Evolutionary conservation across 53 echinoderm and acorn worm genomes (phyloP), one percentile per base, ranked within the genome.

Genomic region (Holothuria scabra): DNA sequence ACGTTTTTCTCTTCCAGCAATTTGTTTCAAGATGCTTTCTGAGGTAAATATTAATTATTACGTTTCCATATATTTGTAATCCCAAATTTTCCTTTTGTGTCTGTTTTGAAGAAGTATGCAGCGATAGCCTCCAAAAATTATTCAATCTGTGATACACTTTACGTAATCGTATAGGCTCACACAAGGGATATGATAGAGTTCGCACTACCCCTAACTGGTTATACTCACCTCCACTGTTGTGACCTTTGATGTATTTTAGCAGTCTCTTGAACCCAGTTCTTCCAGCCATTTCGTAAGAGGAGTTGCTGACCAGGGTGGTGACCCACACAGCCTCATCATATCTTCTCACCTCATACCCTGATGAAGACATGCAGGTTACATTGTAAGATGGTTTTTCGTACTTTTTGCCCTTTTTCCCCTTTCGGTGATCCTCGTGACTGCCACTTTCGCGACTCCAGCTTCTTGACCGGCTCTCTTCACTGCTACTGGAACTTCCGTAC

Each of bases 291-390:
- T 90, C 67, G 28, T 84, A 87, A 10, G 90, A 76, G 28, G 87
- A 56, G 4, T 80, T 35, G 16, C 41, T 80, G 24, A 90, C 87
- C 3, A 52, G 70, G 11, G 85, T 87, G 4, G 93, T 87, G 25
- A 87, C 85, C 93, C 93, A 93, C 16, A 67, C 22, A 60, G 84
- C 85, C 24, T 67, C 48, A 23, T 34, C 52, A 62, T 93, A 93
- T 25, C 31, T 16, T 12, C 93, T 46, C 14, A 84, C 87, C 28
- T 93, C 90, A 60, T 93, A 93, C 14, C 84, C 75, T 12, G 60
- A 48, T 33, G 41, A 25, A 0, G 26, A 25, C 9, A 56, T 31
- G 31, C 92, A 92, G 3, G 86, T 58, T 1, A 84, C 70, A 20
- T 52, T 32, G 60, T 79, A 92, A 6, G 59, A 58, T 52, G 92